These are phyloP conservation scores for Agapornis canus DNA, from an alignment of 2,797 vertebrate genomes.

Conservation along the genomic window DNA sequence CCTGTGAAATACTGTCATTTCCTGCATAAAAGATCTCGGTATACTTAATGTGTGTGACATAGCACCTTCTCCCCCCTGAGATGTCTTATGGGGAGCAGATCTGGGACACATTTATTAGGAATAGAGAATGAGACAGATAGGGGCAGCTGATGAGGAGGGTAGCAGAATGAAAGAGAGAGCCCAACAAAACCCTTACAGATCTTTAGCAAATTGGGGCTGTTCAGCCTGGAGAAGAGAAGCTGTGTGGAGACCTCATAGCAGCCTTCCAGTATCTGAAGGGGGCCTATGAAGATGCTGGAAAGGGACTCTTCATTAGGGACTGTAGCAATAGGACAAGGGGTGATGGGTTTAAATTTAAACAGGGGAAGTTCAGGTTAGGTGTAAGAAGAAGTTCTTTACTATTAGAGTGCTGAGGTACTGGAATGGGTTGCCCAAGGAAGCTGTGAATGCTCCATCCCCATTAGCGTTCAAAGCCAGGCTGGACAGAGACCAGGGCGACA, in stretches of 20 bases:
- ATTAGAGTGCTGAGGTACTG: background rate
- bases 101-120: background rate
- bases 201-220: background rate
- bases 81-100: background rate
- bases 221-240: background rate
- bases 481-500: background rate
- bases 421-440: background rate
- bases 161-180: background rate
- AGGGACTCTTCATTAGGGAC: background rate
- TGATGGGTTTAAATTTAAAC: background rate
- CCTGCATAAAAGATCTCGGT: fast-evolving
- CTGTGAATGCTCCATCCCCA: background rate
- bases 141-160: background rate
- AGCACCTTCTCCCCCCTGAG: background rate
- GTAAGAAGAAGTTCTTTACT: background rate
- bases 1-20: background rate
- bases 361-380: background rate
- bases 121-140: background rate
- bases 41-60: background rate
- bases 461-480: background rate
- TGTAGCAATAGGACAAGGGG: background rate
- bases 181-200: background rate
- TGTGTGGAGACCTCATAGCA: background rate
- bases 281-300: background rate
- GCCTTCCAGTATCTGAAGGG: background rate